Conservation (phyloP, 2,113 vertebrate species). For the Apaloderma vittatum region DNA sequence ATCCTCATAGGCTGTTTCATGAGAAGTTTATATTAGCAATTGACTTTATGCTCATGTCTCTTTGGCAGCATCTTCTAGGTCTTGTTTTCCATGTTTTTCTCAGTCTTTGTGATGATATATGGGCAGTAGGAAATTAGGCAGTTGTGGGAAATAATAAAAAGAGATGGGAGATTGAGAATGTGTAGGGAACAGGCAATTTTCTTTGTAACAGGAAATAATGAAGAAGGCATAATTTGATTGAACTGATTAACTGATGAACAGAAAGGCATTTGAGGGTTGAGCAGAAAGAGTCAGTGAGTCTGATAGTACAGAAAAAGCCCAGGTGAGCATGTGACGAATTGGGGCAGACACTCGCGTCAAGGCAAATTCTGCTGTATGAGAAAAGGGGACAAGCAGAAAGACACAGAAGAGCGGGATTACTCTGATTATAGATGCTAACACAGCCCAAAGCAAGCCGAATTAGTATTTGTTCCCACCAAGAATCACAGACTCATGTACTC, state of each 20-base stretch:
- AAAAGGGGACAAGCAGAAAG: neutral
- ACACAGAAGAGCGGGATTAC: neutral
- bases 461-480: neutral
- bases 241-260: neutral
- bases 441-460: neutral
- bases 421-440: neutral
- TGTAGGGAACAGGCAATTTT: neutral
- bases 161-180: neutral
- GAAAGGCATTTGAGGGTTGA: neutral
- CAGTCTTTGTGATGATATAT: neutral
- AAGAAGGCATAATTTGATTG: neutral
- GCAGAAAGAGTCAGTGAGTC: neutral
- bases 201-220: neutral
- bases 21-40: neutral
- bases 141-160: neutral
- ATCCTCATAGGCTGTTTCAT: neutral
- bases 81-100: neutral
- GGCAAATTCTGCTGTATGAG: neutral
- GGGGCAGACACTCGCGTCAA: neutral
- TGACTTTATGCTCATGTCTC: neutral
- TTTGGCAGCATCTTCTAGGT: neutral
- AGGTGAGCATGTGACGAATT: neutral
- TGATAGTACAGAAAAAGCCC: neutral
- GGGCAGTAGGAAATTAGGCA: neutral
- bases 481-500: neutral